phyloP scores from a whole-genome alignment of 2,888 invertebrate genomes.

The Vesta saturnalis region DNA sequence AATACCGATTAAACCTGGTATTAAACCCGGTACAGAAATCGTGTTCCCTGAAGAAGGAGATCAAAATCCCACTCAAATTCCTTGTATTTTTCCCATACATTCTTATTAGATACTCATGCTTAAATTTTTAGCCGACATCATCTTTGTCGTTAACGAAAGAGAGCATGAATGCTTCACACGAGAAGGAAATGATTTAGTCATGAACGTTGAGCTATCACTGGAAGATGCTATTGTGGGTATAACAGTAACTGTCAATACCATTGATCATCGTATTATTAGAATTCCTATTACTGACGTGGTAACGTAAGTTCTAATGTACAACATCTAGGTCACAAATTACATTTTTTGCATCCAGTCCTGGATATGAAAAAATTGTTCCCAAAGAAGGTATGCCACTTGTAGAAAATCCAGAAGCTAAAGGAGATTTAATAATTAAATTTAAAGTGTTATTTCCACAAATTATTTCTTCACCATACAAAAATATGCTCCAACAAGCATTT shows the following conservation, averaged over 20 bases:
- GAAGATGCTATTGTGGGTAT: conserved; percentile 79
- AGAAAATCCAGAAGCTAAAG: conserved; percentile 70
- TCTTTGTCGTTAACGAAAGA: conserved; percentile 78
- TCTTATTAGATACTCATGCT: no score
- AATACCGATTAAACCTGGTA: conserved; percentile 79
- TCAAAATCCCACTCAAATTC: conserved; percentile 76
- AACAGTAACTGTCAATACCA: conserved; percentile 71
- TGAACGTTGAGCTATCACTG: conserved; percentile 69
- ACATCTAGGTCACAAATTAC: no score
- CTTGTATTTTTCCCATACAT: no score
- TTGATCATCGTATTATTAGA: conserved; percentile 75
- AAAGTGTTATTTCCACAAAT: conserved; percentile 68
- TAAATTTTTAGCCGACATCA: conserved; percentile 76
- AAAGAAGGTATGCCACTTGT: conserved; percentile 80
- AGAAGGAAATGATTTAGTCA: conserved; percentile 74
- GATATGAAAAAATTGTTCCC: conserved; percentile 73
- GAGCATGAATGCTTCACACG: conserved; percentile 74
- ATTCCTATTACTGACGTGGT: conserved; percentile 78
- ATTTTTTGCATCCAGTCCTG: no score
- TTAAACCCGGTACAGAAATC: conserved; percentile 76
- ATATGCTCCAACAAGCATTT: conserved; percentile 57
- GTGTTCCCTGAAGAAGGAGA: conserved; percentile 83
- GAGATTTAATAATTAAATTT: conserved; percentile 77
- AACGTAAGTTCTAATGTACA: conserved; percentile 65
- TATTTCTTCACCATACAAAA: conserved; percentile 64